Evolutionary conservation across 2,797 vertebrate species (phyloP).

Genomic region (Arrhamphus sclerolepis): DNA sequence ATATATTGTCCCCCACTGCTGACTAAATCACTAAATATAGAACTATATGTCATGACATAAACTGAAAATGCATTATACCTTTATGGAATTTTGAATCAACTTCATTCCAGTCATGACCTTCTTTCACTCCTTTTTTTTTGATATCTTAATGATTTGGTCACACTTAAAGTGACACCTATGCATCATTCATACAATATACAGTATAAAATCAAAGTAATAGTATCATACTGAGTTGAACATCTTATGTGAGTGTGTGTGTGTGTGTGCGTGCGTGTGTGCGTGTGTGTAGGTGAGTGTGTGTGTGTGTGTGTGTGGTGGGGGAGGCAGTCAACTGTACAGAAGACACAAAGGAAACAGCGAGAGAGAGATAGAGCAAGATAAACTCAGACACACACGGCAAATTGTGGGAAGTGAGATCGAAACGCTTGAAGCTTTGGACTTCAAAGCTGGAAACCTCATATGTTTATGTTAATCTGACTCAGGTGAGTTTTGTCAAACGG

Average conservation of each 20-base stretch:
- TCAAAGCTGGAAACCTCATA: conserved; percentile 46
- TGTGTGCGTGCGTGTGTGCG: conserved; percentile 15
- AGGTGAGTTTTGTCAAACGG: conserved; percentile 64
- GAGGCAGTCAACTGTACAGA: conserved; percentile 11
- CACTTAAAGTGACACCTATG: not conserved
- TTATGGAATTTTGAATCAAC: conserved; percentile 1
- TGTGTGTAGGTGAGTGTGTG: not conserved
- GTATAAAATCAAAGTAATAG: not conserved
- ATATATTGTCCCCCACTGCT: conserved; percentile 22
- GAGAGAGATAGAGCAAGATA: conserved; percentile 18
- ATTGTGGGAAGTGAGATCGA: conserved; percentile 62
- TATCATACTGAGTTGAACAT: not conserved
- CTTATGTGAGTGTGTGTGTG: no score
- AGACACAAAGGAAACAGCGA: conserved; percentile 7
- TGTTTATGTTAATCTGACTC: conserved; percentile 63
- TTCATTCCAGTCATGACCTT: not conserved
- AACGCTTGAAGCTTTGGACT: conserved; percentile 50
- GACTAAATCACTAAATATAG: conserved; percentile 8
- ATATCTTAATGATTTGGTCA: conserved; percentile 1
- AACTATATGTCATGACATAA: not conserved
- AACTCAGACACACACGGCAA: conserved; percentile 9
- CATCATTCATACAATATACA: not conserved
- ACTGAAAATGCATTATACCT: conserved; percentile 10
- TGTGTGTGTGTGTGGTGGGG: conserved; percentile 7
- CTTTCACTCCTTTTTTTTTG: not conserved